A percentile compares a stretch with the other conserved stretches of the same genome.
Conservation (phyloP, 2,797 vertebrate species). For the Gymnocypris eckloni region DNA sequence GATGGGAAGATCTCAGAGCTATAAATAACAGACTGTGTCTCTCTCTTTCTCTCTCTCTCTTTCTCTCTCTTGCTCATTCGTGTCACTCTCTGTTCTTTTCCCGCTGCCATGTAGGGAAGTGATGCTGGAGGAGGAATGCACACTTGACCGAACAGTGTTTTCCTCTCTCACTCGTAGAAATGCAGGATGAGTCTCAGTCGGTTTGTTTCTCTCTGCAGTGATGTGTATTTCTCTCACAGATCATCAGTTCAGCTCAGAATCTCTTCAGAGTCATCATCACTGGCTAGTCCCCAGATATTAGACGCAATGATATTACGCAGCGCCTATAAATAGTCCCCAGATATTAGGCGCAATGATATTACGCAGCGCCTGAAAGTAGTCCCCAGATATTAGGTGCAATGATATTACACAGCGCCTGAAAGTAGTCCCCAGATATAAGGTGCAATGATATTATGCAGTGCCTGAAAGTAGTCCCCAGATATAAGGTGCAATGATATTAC, state of each 20-base stretch:
- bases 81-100: background rate
- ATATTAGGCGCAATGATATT: no score
- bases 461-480: no score
- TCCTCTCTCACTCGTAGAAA: background rate
- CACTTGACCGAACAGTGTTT: slow-evolving; percentile 52
- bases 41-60: slow-evolving; percentile 28
- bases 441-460: no score
- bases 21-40: slow-evolving; percentile 51
- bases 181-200: no score
- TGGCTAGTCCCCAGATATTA: no score
- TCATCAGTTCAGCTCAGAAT: background rate
- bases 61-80: slow-evolving; percentile 4
- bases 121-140: slow-evolving; percentile 72
- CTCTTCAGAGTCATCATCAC: background rate
- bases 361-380: no score
- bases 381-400: no score
- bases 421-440: no score
- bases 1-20: slow-evolving; percentile 47
- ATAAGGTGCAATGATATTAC: no score
- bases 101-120: slow-evolving; percentile 79
- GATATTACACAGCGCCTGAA: no score
- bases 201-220: background rate
- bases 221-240: background rate
- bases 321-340: no score
- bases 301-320: no score